Percentiles rank a stretch among this genome's conserved stretches.
Conservation (phyloP, 2,888 invertebrate species). For the Harpalus rufipes region DNA sequence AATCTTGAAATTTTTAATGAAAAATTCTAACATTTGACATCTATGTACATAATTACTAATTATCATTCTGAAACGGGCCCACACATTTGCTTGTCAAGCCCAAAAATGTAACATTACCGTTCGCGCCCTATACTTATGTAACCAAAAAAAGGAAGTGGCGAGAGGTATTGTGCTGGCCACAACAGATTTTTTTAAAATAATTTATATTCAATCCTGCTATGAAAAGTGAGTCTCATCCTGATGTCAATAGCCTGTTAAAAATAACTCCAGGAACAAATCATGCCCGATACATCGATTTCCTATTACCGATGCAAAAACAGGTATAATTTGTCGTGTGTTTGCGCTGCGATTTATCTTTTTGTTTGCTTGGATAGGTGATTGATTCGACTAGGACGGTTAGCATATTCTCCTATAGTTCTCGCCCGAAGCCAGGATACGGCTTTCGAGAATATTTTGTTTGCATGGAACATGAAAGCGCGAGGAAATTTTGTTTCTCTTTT, state of each 20-base stretch:
- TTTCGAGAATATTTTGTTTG: constrained; percentile 35
- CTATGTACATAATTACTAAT: no score
- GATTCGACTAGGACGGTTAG: constrained; percentile 36
- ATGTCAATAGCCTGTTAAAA: constrained; percentile 50
- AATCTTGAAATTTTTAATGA: no score
- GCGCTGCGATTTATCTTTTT: constrained; percentile 55
- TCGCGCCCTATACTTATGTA: no score
- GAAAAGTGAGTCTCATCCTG: constrained; percentile 23
- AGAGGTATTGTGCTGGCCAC: no score
- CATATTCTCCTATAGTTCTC: constrained; percentile 5
- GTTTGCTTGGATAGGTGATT: constrained; percentile 54
- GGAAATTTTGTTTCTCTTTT: constrained; percentile 54
- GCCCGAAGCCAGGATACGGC: neutral
- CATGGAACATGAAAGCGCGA: constrained; percentile 39
- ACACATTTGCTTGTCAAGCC: no score
- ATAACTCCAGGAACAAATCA: constrained; percentile 43
- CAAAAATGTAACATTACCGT: no score
- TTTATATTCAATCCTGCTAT: neutral
- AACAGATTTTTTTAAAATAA: no score
- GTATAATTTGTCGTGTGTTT: constrained; percentile 57
- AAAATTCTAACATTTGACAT: no score
- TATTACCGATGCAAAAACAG: constrained; percentile 60
- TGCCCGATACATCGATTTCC: constrained; percentile 43
- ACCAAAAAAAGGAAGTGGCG: no score
- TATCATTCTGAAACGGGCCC: no score